Conservation (phyloP, 2,888 invertebrate species). For the Biston betularia region DNA sequence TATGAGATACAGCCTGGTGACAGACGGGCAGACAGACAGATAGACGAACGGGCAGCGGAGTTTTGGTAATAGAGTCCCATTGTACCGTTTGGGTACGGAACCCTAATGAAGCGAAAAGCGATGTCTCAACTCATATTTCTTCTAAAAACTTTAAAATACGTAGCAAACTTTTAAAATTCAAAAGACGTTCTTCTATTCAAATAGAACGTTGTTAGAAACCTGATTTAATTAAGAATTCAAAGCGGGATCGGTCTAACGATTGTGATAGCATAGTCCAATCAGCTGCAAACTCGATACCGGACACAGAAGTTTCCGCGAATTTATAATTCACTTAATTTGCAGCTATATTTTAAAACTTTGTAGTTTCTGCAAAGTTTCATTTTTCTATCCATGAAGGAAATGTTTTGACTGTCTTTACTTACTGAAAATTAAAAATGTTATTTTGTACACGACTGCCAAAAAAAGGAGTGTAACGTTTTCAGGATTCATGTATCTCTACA, state of each 20-base stretch:
- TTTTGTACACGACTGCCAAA: no score
- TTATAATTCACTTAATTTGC: slow-evolving; percentile 45
- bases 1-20: no score
- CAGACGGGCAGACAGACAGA: no score
- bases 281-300: slow-evolving; percentile 38
- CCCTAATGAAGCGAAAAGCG: no score
- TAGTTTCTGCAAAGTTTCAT: slow-evolving; percentile 32
- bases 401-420: not conserved
- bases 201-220: slow-evolving; percentile 14
- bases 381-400: slow-evolving; percentile 2
- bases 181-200: slow-evolving; percentile 4
- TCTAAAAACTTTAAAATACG: not conserved
- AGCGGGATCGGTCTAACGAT: slow-evolving; percentile 14
- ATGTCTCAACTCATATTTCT: not conserved
- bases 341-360: slow-evolving; percentile 43
- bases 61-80: no score
- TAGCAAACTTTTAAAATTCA: not conserved
- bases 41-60: no score
- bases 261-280: slow-evolving; percentile 37
- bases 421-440: not conserved
- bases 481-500: no score
- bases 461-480: no score
- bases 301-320: slow-evolving; percentile 38
- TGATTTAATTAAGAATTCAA: slow-evolving; percentile 28
- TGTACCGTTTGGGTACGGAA: no score